A percentile compares a stretch with the other conserved stretches of the same genome.
Evolutionary conservation across 53 echinoderm and acorn worm species (phyloP).

Genomic region (Echinarachnius parma): DNA sequence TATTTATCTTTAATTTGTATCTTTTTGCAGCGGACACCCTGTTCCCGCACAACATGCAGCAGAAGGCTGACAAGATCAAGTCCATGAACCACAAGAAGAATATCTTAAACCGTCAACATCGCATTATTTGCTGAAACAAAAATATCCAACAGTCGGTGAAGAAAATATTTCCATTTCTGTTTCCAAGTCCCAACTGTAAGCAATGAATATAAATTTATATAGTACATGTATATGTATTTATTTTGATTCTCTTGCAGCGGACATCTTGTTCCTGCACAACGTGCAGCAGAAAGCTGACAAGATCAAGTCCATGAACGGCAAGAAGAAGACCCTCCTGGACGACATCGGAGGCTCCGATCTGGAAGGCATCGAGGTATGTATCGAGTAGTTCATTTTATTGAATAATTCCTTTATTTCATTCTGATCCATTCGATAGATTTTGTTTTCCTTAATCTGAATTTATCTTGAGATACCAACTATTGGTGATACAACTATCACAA

Average conservation of each 20-base stretch:
- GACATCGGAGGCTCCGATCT: constrained; percentile 57
- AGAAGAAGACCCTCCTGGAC: constrained; percentile 75
- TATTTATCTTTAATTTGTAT: background rate
- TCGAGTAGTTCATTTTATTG: too few species aligned
- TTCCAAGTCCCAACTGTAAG: too few species aligned
- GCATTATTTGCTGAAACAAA: too few species aligned
- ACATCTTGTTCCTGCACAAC: constrained; percentile 31
- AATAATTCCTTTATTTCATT: too few species aligned
- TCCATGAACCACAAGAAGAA: constrained; percentile 59
- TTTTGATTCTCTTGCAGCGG: constrained; percentile 1
- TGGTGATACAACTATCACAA: too few species aligned
- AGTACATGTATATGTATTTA: background rate
- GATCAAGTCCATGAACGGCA: constrained; percentile 34
- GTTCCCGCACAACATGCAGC: constrained; percentile 34
- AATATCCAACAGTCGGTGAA: too few species aligned
- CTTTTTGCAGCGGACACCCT: constrained; percentile 8
- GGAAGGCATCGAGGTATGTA: constrained; percentile 11
- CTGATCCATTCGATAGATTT: too few species aligned
- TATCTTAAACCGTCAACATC: too few species aligned
- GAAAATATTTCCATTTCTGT: too few species aligned
- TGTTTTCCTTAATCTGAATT: background rate
- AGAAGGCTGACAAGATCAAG: constrained; percentile 22
- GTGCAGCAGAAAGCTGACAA: constrained; percentile 29
- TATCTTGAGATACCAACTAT: too few species aligned
- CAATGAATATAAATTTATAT: too few species aligned